Base-by-base conservation (phyloP, 2,888 invertebrate genomes). In the Mythimna pallens region DNA sequence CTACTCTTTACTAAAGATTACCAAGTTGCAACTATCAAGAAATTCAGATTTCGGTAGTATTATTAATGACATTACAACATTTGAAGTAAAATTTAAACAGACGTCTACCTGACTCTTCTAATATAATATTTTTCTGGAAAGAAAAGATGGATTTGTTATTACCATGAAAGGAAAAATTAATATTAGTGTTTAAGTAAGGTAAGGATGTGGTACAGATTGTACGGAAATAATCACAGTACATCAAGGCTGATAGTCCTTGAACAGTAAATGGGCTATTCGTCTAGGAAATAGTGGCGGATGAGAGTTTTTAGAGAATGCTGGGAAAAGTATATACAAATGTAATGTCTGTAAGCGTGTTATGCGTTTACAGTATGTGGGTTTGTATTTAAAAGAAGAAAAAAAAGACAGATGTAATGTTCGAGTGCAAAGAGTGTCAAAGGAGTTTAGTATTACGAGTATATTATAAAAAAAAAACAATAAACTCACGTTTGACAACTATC, bases 221-320 rank as follows among this genome's bases (percentile, higher is more conserved):
- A 14, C 17, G 17, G 12, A 47, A 5, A 3, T 17, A 40, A 40
- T 12, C 40, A 40, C 40, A 40, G 12, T 2, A 25, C 17, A 64
- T 36, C n/a, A 78, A 69, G 69, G 83, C 68, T 17, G 40, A 8
- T 17, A 0, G 55, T 20, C 59, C 22, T 73, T 78, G 65, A 47
- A 30, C 36, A 47, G 55, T 64, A n/a, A 57, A 63, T 66, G 43
- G 17, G 25, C 47, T 54, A 40, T 10, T 69, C 12, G 52, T 73
- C 64, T 64, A 67, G 57, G 66, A 73, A 79, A 34, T 22, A 54
- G 14, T 43, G 70, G 66, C 69, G 73, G 69, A 73, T 61, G 65
- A 22, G 40, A 40, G 57, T 58, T 64, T 61, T 67, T 17, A 52
- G 62, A 57, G 43, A 55, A 63, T 66, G 63, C 47, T 83, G 55